Evolutionary conservation across 2,888 invertebrate species (phyloP), one percentile per base, ranked within the genome.

Genomic region (Drosophila falleni): DNA sequence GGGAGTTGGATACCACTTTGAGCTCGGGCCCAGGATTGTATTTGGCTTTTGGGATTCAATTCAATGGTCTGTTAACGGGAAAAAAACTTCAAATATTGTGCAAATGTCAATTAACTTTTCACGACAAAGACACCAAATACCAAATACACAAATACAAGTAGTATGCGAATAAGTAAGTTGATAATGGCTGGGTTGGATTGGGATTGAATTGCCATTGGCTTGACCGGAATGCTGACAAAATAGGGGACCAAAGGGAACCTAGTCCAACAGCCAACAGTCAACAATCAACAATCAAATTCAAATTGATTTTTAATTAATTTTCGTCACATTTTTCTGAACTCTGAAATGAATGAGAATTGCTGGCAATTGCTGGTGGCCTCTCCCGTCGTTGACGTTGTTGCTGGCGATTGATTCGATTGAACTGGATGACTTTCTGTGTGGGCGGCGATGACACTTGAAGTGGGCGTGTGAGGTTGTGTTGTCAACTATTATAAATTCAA

Each of bases 291-390:
- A 89, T 89, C 87, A 87, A 87, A 86, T 84, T 89, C 78, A 81
- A 86, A 86, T 89, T 86, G 86, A 89, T 89, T 86, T 86, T 86
- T 86, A 86, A 86, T 86, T 86, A 89, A 86, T 86, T 86, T 89
- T 86, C 74, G 87, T 87, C 89, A 87, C 89, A 78, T 84, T 80
- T 89, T 89, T 81, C 71, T 70, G 75, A 79, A 64, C 67, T 67
- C 59, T 64, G 64, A 59, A 79, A 61, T 71, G 71, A 63, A 70
- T 70, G 74, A 58, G 53, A 74, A 80, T 67, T 71, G 66, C 47
- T 63, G 53, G 13, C 74, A 70, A 74, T 74, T 78, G 61, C 41
- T 50, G 60, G 26, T 58, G 63, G 64, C 69, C 66, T 62, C 55
- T 64, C 62, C 19, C 29, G 39, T 26, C 16, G 19, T 37, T 23